phyloP scores from a whole-genome alignment of 2,113 vertebrate species.

The Cercocebus atys region DNA sequence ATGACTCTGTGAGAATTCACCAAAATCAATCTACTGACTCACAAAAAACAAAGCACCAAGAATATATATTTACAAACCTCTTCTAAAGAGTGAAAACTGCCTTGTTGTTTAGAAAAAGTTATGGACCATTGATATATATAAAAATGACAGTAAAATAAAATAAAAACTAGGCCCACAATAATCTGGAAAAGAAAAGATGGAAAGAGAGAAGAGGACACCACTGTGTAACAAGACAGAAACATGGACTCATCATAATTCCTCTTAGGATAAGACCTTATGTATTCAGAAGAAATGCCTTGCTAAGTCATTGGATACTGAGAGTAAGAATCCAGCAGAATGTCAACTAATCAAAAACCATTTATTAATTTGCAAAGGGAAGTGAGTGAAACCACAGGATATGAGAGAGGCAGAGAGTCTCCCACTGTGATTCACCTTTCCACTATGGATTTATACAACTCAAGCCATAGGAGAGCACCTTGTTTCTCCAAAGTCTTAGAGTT shows the following conservation, averaged over 20 bases:
- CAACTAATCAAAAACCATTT: neutral
- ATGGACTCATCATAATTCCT: neutral
- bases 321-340: neutral
- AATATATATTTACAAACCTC: neutral
- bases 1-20: neutral
- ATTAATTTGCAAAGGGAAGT: neutral
- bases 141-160: neutral
- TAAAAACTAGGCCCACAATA: neutral
- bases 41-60: neutral
- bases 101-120: neutral
- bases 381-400: neutral
- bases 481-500: neutral
- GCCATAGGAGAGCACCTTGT: neutral
- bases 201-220: neutral
- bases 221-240: neutral
- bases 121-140: neutral
- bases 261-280: neutral
- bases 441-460: neutral
- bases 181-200: neutral
- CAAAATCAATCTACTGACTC: constrained; percentile 10
- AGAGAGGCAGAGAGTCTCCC: neutral
- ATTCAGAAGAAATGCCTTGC: neutral
- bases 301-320: neutral
- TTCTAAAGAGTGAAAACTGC: neutral
- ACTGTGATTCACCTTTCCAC: neutral